Percentiles rank a stretch among this genome's conserved stretches.
Conservation (phyloP, 2,797 vertebrate species). For the Acanthiza pusilla region DNA sequence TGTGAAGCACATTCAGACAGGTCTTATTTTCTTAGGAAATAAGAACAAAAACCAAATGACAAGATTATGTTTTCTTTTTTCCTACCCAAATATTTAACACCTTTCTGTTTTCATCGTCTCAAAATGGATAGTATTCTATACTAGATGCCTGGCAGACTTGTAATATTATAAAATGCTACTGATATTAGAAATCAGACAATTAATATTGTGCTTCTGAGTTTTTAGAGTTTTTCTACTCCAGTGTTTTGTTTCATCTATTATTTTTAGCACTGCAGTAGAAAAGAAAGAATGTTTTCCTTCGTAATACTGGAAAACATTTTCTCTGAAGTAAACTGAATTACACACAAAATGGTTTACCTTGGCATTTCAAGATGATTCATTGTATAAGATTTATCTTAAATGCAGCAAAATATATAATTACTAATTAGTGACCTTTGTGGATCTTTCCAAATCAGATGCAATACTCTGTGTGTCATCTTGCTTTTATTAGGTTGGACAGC, state of each 20-base stretch:
- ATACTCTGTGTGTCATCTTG: not conserved
- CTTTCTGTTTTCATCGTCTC: not conserved
- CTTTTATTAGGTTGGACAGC: constrained; percentile 82
- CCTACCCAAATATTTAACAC: not conserved
- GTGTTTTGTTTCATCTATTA: not conserved
- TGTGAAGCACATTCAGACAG: not conserved
- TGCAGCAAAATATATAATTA: not conserved
- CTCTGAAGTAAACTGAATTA: not conserved
- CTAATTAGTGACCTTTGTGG: not conserved
- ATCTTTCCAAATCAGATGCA: not conserved
- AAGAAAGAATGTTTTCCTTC: not conserved
- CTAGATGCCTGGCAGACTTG: not conserved
- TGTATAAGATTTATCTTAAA: not conserved
- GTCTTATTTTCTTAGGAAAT: not conserved
- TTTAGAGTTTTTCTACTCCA: not conserved
- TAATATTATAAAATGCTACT: not conserved
- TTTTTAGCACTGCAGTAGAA: not conserved
- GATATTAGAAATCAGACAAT: not conserved
- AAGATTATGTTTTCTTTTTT: not conserved
- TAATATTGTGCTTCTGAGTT: not conserved
- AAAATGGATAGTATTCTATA: not conserved
- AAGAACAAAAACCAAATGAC: not conserved
- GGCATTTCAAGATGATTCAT: not conserved
- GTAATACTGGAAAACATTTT: not conserved
- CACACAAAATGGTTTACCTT: not conserved